Percentiles rank a stretch among this genome's conserved stretches.
phyloP scores from a whole-genome alignment of 2,797 vertebrate genomes.

The Kryptopterus vitreolus region DNA sequence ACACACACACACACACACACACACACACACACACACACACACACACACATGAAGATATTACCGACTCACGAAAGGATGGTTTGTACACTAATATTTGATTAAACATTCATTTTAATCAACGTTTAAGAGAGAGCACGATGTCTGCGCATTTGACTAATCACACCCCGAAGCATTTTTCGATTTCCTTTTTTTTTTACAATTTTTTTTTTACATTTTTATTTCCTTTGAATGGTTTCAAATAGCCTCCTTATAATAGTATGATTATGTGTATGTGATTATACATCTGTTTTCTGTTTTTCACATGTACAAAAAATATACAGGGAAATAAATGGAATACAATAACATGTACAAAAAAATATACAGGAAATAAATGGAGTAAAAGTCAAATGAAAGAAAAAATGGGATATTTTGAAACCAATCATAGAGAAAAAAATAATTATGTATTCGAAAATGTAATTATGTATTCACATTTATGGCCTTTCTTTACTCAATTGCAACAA shows the following conservation, averaged over 20 bases:
- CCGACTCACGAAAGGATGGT: neutral
- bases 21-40: neutral
- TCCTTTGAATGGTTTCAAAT: neutral
- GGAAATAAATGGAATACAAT: neutral
- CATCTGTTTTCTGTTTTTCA: too few species aligned
- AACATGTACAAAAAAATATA: neutral
- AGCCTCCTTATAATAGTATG: neutral
- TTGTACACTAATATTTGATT: neutral
- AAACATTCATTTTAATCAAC: constrained; percentile 1
- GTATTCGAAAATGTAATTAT: too few species aligned
- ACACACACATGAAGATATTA: neutral
- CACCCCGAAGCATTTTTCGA: neutral
- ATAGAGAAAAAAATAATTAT: neutral
- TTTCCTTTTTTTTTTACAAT: neutral
- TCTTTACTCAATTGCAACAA: too few species aligned
- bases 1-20: neutral
- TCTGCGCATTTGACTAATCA: neutral
- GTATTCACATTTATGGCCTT: too few species aligned
- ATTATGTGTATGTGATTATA: too few species aligned
- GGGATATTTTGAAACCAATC: neutral
- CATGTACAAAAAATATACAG: neutral
- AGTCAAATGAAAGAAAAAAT: neutral
- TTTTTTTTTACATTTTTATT: too few species aligned
- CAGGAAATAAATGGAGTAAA: neutral
- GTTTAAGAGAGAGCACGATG: neutral